Evolutionary conservation across 2,113 vertebrate species (phyloP), one percentile per base, ranked within the genome.

Genomic region (Poeciliopsis retropinna): DNA sequence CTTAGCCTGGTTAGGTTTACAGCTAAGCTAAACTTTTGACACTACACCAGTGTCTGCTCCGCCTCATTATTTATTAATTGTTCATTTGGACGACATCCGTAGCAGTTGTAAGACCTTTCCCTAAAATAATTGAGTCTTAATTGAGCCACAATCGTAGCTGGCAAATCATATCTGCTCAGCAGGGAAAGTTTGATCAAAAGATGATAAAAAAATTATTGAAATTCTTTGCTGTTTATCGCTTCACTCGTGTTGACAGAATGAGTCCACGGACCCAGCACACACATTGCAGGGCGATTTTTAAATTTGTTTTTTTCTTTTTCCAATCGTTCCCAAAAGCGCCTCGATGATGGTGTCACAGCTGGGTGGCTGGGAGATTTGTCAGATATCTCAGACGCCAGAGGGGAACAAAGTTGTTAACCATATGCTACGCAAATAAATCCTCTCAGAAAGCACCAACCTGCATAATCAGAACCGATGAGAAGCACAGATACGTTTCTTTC

Each of bases 391-490:
- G 32, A 17, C 73, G 64, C 13, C 8, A n/a, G 64, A 12, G 17
- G 4, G 4, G 30, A 79, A 83, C 51, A 54, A 73, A 68, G 71
- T 75, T 34, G 25, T 2, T 47, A 60, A 3, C 39, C 65, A 64
- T 67, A 83, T 78, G 37, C 72, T 67, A 30, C 30, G 9, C n/a
- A 7, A 41, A 39, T 77, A 61, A 30, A 29, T 75, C 67, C 71
- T 32, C 31, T 73, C 67, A 68, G 73, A 63, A 60, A 5, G 22
- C 76, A 54, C 71, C 80, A 70, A 37, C 75, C 78, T 68, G 32
- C 9, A 14, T 68, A 39, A 67, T 80, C 68, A 71, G 22, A 77
- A 67, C 66, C 65, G 19, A 73, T 63, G 60, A 60, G 17, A 66
- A 65, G 60, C 22, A 32, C 66, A 70, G 69, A 54, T 22, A 37